A percentile compares a stretch with the other conserved stretches of the same genome.
Conservation (phyloP, 2,888 invertebrate genomes). For the Lithophane ornitopus region DNA sequence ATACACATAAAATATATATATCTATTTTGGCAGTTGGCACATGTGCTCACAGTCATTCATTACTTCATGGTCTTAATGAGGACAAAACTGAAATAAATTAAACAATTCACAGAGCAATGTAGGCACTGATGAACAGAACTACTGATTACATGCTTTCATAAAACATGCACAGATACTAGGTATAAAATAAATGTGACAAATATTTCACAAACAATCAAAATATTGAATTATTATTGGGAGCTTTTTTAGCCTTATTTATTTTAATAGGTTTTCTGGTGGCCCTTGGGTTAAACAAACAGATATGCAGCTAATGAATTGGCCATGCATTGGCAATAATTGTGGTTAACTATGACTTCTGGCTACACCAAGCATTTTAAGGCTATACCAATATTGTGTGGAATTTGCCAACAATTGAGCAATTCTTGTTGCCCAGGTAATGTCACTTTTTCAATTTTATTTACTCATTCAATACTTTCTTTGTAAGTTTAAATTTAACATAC, state of each 20-base stretch:
- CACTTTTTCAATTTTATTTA: neutral
- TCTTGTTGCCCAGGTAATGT: neutral
- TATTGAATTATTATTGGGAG: neutral
- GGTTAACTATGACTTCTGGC: neutral
- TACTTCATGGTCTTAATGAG: neutral
- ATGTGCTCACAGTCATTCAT: neutral
- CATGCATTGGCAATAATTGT: neutral
- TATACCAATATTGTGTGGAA: neutral
- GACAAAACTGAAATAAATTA: constrained; percentile 9
- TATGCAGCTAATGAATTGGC: neutral
- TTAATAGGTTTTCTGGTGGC: neutral
- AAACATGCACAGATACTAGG: neutral
- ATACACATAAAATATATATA: no score
- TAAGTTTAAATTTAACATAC: neutral
- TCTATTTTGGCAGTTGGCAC: neutral
- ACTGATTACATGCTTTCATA: neutral
- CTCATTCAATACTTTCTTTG: neutral
- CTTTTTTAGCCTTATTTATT: neutral
- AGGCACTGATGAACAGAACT: neutral
- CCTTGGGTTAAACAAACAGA: neutral
- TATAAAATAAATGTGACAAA: neutral
- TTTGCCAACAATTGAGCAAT: neutral
- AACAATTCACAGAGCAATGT: neutral
- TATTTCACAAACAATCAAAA: neutral
- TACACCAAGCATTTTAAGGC: neutral